A percentile compares a stretch with the other conserved stretches of the same genome.
These are phyloP conservation scores for Planococcus citri DNA, from an alignment of 1,140 invertebrate species.

Conservation along the genomic window DNA sequence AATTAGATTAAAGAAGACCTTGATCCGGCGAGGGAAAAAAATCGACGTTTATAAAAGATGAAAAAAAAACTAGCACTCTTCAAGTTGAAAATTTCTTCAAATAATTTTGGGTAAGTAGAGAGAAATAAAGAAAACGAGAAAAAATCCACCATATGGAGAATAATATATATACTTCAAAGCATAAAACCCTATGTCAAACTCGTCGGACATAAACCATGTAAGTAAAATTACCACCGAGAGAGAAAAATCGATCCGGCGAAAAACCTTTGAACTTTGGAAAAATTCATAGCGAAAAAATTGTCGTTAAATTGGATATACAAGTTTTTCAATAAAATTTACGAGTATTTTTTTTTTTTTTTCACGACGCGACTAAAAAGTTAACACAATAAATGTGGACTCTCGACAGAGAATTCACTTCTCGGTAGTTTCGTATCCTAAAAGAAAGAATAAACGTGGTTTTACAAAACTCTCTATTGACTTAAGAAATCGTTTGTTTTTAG, in stretches of 20 bases:
- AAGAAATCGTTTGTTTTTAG: neutral
- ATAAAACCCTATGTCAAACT: too few species aligned
- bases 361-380: constrained; percentile 2
- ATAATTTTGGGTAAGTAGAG: too few species aligned
- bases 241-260: neutral
- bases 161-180: too few species aligned
- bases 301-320: neutral
- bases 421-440: neutral
- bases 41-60: too few species aligned
- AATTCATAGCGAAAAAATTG: neutral
- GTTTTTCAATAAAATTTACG: constrained; percentile 8
- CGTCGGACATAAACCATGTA: too few species aligned
- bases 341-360: neutral
- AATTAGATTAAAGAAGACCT: too few species aligned
- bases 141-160: too few species aligned
- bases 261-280: neutral
- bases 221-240: too few species aligned
- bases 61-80: too few species aligned
- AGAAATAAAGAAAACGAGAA: too few species aligned
- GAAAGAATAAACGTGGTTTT: neutral
- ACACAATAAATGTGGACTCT: neutral
- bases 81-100: too few species aligned
- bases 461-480: constrained; percentile 2
- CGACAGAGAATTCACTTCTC: neutral
- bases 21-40: too few species aligned